Evolutionary conservation across 1,140 invertebrate species (phyloP).

Genomic region (Acromyrmex charruanus): DNA sequence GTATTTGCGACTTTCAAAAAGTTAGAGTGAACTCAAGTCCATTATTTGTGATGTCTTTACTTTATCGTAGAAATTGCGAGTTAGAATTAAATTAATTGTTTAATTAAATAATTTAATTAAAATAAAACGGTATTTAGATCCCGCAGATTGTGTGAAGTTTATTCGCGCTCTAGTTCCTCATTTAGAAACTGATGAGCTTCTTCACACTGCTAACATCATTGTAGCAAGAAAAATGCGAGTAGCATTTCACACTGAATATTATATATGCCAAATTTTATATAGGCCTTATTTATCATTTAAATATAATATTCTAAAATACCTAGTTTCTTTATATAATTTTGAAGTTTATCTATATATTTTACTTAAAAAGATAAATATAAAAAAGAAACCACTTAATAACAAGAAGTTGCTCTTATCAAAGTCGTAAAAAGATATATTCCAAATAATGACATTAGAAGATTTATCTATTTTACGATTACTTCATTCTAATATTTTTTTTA

Average conservation of each 20-base stretch:
- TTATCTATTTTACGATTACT: background rate
- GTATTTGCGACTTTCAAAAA: constrained; percentile 73
- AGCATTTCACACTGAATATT: background rate
- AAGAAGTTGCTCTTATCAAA: background rate
- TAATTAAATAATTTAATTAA: background rate
- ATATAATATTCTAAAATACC: background rate
- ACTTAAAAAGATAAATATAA: background rate
- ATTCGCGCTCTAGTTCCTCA: background rate
- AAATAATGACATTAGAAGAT: background rate
- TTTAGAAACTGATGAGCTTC: background rate
- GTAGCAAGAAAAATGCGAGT: background rate
- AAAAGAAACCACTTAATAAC: background rate
- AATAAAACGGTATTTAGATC: background rate
- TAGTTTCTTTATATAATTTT: background rate
- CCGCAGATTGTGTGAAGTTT: background rate
- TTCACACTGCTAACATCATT: background rate
- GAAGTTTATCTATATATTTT: background rate
- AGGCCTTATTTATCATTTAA: background rate
- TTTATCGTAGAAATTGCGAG: background rate
- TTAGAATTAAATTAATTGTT: background rate
- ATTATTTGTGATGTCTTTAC: background rate
- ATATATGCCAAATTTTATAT: background rate
- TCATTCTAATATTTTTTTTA: background rate
- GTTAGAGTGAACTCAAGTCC: background rate
- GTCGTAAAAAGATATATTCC: background rate